A percentile compares a stretch with the other conserved stretches of the same genome.
These are phyloP conservation scores for Nyctibius grandis DNA, from an alignment of 2,797 vertebrate genomes.

Conservation along the genomic window DNA sequence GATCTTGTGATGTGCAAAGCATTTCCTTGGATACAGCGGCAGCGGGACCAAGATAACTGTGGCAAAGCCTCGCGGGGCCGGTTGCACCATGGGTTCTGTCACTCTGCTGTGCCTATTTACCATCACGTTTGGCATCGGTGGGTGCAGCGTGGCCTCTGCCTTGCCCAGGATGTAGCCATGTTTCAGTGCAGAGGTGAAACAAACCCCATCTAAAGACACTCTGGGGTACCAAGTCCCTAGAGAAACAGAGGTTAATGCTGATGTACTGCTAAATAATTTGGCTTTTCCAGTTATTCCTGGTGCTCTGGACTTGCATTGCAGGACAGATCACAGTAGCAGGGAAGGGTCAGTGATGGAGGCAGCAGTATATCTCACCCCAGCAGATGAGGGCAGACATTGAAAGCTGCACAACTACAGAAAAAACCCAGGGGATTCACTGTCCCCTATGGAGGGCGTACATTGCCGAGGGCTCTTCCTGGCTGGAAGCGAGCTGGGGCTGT, in stretches of 20 bases:
- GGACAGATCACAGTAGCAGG: background rate
- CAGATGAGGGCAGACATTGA: accelerated
- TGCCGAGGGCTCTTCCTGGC: background rate
- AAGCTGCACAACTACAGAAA: background rate
- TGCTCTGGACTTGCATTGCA: background rate
- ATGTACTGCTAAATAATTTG: background rate
- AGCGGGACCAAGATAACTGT: accelerated
- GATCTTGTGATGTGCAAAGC: no score
- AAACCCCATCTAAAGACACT: background rate
- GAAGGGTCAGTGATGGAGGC: background rate
- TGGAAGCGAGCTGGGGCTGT: background rate
- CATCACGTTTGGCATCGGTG: accelerated
- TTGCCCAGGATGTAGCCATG: accelerated
- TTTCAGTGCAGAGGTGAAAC: background rate
- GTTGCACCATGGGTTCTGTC: background rate
- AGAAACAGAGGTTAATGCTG: background rate
- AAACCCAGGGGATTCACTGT: background rate
- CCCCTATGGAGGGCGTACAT: accelerated
- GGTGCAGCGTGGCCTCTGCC: accelerated
- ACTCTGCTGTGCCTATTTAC: accelerated
- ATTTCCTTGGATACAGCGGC: background rate
- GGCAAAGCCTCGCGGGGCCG: accelerated
- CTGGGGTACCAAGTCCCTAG: background rate
- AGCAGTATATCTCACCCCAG: background rate
- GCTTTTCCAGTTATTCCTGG: background rate